Conservation (phyloP, 2,797 vertebrate species). For the Urosaurus nigricauda region DNA sequence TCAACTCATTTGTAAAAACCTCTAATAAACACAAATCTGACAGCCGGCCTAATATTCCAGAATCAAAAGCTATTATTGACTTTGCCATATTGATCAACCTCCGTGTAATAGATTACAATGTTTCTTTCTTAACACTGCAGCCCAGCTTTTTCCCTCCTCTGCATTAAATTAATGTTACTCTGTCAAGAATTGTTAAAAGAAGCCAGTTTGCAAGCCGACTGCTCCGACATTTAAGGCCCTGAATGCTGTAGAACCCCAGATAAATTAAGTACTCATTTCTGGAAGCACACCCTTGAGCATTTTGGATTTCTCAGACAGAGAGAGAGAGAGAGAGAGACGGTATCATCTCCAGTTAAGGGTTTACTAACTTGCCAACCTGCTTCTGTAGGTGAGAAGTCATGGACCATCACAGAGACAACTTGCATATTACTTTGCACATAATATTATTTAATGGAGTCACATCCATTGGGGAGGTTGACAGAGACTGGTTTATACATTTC, state of each 20-base stretch:
- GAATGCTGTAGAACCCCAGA: background rate
- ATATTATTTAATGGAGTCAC: too few relatives aligned
- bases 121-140: conserved; percentile 18
- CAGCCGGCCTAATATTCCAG: conserved; percentile 70
- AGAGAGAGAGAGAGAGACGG: too few relatives aligned
- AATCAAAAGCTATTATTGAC: conserved; percentile 76
- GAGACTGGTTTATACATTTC: too few relatives aligned
- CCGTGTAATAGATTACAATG: conserved; percentile 42
- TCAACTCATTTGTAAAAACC: conserved; percentile 70
- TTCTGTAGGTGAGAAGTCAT: too few relatives aligned
- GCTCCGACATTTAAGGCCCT: conserved; percentile 14
- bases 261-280: accelerated
- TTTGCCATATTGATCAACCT: conserved; percentile 72
- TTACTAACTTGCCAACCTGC: too few relatives aligned
- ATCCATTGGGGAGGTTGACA: too few relatives aligned
- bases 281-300: background rate
- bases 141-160: conserved; percentile 39
- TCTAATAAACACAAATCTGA: conserved; percentile 72
- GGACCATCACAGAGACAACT: too few relatives aligned
- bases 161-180: conserved; percentile 53
- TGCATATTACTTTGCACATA: too few relatives aligned
- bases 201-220: background rate
- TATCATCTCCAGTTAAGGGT: too few relatives aligned
- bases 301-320: background rate
- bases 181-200: conserved; percentile 57